Conservation (phyloP, 2,113 vertebrate genomes). For the Sinocyclocheilus anophthalmus region DNA sequence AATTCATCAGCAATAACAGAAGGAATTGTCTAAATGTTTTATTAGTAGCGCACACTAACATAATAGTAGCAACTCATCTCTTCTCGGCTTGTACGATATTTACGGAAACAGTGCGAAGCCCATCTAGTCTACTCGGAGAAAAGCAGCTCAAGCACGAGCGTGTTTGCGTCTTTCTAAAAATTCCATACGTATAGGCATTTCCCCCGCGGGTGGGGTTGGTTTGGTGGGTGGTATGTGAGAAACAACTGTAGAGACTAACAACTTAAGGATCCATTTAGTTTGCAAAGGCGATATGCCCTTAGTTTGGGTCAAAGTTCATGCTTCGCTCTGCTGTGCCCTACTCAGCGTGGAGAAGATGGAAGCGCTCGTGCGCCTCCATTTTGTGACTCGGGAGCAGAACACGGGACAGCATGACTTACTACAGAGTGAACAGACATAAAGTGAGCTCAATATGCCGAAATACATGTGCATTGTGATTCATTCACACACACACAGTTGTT, state of each 20-base stretch:
- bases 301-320: conserved; percentile 63
- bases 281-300: conserved; percentile 48
- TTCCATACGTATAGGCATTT: conserved; percentile 12
- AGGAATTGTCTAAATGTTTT: background rate
- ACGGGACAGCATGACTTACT: background rate
- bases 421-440: background rate
- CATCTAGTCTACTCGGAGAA: background rate
- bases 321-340: conserved; percentile 47
- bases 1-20: background rate
- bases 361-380: conserved; percentile 62
- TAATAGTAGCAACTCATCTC: background rate
- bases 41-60: background rate
- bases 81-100: background rate
- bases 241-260: conserved; percentile 43
- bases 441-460: background rate
- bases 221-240: conserved; percentile 36
- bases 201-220: conserved; percentile 38
- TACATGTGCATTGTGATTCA: background rate
- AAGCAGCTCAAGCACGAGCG: background rate
- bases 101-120: background rate
- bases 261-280: conserved; percentile 52
- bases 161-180: background rate
- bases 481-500: background rate
- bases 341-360: conserved; percentile 53
- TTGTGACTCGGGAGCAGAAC: conserved; percentile 52